These are phyloP conservation scores for Conus ventricosus DNA, from an alignment of 1,140 invertebrate genomes.

Conservation along the genomic window DNA sequence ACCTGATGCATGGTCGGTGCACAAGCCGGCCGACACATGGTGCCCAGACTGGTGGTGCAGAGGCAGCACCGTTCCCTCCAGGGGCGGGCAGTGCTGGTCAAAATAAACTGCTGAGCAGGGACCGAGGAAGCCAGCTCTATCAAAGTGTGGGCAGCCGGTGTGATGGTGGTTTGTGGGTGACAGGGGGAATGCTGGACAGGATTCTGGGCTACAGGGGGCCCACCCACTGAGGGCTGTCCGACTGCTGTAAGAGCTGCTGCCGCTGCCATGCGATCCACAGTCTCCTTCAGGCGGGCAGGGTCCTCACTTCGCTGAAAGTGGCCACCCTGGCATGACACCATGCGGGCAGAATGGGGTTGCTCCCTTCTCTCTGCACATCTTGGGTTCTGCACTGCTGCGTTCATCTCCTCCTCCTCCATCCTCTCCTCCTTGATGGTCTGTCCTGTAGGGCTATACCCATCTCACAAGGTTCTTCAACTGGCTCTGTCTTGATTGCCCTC, in stretches of 20 bases:
- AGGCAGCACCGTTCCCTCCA: too few relatives aligned
- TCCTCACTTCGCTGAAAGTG: neutral
- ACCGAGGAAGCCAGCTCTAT: constrained; percentile 24
- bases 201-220: constrained; percentile 20
- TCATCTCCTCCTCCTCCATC: neutral
- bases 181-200: neutral
- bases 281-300: neutral
- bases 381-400: neutral
- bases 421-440: neutral
- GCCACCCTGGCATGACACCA: neutral
- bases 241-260: constrained; percentile 28
- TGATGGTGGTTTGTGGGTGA: constrained; percentile 11
- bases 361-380: neutral
- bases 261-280: constrained; percentile 16
- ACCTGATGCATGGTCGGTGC: neutral
- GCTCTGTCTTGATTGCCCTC: constrained; percentile 16
- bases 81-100: neutral
- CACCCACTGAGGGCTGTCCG: constrained; percentile 10
- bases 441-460: neutral
- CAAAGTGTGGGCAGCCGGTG: constrained; percentile 29
- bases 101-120: constrained; percentile 8
- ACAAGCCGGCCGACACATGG: too few relatives aligned
- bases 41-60: neutral
- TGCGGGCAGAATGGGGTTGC: neutral
- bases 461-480: neutral